A percentile compares a stretch with the other conserved stretches of the same genome.
phyloP scores from a whole-genome alignment of 2,888 invertebrate genomes.

The Napeogenes inachia region DNA sequence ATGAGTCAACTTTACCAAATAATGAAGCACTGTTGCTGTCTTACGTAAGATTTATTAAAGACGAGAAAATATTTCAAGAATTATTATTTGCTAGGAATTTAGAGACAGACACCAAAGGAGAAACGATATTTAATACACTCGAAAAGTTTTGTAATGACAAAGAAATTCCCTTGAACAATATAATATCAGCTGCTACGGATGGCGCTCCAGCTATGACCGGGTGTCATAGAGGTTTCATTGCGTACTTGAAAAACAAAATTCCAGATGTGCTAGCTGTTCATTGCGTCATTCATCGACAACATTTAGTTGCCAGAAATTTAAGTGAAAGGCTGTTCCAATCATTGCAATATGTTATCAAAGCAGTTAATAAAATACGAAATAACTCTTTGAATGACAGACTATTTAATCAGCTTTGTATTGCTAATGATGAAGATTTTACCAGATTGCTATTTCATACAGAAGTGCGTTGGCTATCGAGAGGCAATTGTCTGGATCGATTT shows the following conservation, averaged over 20 bases:
- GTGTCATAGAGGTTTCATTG: slow-evolving; percentile 28
- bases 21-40: too few species aligned
- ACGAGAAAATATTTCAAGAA: too few species aligned
- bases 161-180: slow-evolving; percentile 31
- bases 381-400: slow-evolving; percentile 23
- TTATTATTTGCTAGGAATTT: slow-evolving; percentile 18
- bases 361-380: slow-evolving; percentile 30
- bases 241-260: slow-evolving; percentile 29
- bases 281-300: slow-evolving; percentile 27
- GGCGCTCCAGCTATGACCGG: slow-evolving; percentile 29
- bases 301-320: slow-evolving; percentile 32
- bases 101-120: slow-evolving; percentile 27
- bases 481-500: slow-evolving; percentile 31
- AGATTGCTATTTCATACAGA: slow-evolving; percentile 26
- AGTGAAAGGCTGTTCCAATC: slow-evolving; percentile 32
- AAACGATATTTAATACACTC: slow-evolving; percentile 28
- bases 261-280: slow-evolving; percentile 24
- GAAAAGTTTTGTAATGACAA: slow-evolving; percentile 31
- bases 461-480: slow-evolving; percentile 31
- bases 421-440: slow-evolving; percentile 24
- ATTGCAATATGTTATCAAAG: slow-evolving; percentile 32
- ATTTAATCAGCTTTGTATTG: too few species aligned
- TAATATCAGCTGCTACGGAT: slow-evolving; percentile 29
- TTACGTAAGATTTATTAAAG: too few species aligned
- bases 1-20: too few species aligned